These are phyloP conservation scores for Heliconius ismenius DNA, from an alignment of 2,888 invertebrate genomes.

Conservation along the genomic window DNA sequence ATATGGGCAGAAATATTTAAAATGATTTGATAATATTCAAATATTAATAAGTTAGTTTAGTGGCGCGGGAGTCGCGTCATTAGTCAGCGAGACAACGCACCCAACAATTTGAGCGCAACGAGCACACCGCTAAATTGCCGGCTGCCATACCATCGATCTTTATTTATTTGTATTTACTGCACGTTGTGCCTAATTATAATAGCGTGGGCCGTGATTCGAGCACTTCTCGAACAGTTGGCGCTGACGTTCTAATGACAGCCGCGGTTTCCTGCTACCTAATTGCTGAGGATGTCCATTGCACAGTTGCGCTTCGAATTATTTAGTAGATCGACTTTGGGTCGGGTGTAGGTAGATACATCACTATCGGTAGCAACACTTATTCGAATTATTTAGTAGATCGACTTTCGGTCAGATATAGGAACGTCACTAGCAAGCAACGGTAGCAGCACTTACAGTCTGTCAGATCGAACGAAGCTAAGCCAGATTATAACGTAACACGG, in stretches of 20 bases:
- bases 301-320: conserved; percentile 72
- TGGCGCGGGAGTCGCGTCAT: conserved; percentile 70
- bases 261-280: conserved; percentile 79
- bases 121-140: conserved; percentile 72
- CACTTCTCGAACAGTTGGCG: conserved; percentile 77
- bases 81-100: conserved; percentile 74
- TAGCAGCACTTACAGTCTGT: conserved; percentile 75
- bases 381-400: conserved; percentile 76
- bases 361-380: conserved; percentile 30
- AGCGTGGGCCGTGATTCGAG: conserved; percentile 70
- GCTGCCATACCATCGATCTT: conserved; percentile 74
- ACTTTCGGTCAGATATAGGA: conserved; percentile 59
- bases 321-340: conserved; percentile 71
- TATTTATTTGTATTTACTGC: conserved; percentile 80
- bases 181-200: conserved; percentile 76
- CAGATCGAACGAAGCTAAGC: conserved; percentile 68
- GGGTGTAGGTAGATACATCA: conserved; percentile 31
- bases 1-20: neutral
- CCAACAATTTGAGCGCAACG: conserved; percentile 71
- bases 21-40: conserved; percentile 42
- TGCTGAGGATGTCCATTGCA: conserved; percentile 70
- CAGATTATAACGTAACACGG: conserved; percentile 80
- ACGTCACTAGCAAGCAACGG: conserved; percentile 53
- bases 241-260: conserved; percentile 79
- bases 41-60: conserved; percentile 65